Evolutionary conservation across 2,113 vertebrate genomes (phyloP).

Genomic region (Silurus meridionalis): DNA sequence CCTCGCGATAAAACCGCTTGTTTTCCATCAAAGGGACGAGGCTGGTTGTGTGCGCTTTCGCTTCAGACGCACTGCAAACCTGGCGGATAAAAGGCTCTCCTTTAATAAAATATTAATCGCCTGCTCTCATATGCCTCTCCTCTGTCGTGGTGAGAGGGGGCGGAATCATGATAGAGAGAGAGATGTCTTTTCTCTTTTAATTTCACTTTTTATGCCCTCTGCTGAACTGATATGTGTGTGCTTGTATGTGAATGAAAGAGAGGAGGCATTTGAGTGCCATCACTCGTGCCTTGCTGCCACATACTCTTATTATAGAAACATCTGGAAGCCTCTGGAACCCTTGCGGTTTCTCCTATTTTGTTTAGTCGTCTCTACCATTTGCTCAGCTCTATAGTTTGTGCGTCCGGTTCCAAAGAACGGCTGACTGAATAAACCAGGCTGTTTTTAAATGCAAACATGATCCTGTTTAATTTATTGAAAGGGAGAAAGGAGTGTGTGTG

Average conservation of each 20-base stretch:
- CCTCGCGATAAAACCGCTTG: background rate
- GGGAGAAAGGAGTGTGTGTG: slow-evolving; percentile 40
- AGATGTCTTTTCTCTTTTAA: background rate
- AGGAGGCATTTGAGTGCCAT: slow-evolving; percentile 36
- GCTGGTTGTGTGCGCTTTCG: background rate
- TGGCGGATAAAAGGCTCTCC: slow-evolving; percentile 37
- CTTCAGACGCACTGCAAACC: background rate
- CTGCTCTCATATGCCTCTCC: slow-evolving; percentile 17
- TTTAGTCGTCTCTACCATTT: slow-evolving; percentile 38
- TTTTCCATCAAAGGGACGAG: background rate
- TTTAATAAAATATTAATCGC: slow-evolving; percentile 38
- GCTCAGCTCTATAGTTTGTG: background rate
- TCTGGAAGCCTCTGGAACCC: slow-evolving; percentile 68
- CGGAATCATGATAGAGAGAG: slow-evolving; percentile 4
- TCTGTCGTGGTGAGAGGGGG: slow-evolving; percentile 43
- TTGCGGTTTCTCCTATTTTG: slow-evolving; percentile 68
- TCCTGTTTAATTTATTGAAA: background rate
- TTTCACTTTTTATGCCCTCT: background rate
- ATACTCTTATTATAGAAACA: slow-evolving; percentile 63
- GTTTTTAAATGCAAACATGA: background rate
- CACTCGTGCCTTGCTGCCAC: slow-evolving; percentile 48
- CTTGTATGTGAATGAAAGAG: slow-evolving; percentile 3
- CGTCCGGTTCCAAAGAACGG: slow-evolving; percentile 7
- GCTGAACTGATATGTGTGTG: slow-evolving; percentile 18
- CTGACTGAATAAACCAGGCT: slow-evolving; percentile 13